Percentiles rank a stretch among this genome's conserved stretches.
Evolutionary conservation across 35 echinoderm and acorn worm species (phyloP).

Genomic region (Diadema setosum): DNA sequence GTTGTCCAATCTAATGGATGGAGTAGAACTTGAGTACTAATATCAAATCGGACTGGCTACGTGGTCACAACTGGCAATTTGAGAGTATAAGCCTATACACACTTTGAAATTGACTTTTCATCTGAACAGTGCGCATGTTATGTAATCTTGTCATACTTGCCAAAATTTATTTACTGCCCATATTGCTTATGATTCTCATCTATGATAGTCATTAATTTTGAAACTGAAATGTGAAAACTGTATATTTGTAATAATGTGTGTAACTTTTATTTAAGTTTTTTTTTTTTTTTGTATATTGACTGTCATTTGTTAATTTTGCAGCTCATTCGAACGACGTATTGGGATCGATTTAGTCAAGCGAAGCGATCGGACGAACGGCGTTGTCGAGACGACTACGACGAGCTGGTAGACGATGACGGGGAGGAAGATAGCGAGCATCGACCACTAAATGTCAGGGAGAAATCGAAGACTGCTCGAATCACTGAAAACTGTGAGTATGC

Average conservation of each 20-base stretch:
- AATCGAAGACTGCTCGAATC: not conserved
- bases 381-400: not conserved
- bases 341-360: not conserved
- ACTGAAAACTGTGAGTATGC: no score
- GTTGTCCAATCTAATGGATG: no score
- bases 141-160: not conserved
- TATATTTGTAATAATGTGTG: not conserved
- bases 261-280: not conserved
- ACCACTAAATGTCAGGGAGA: not conserved
- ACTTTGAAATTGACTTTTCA: no score
- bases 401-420: not conserved
- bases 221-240: not conserved
- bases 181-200: not conserved
- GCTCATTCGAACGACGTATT: constrained; percentile 25
- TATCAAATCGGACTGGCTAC: no score
- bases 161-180: not conserved
- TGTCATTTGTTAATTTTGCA: not conserved
- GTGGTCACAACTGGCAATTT: no score
- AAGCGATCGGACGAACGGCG: not conserved
- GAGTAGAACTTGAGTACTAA: no score
- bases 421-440: not conserved
- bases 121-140: no score
- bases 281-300: not conserved
- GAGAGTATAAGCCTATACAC: no score
- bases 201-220: not conserved